These are phyloP conservation scores for Drosophila putrida DNA, from an alignment of 2,888 invertebrate genomes.

Conservation along the genomic window DNA sequence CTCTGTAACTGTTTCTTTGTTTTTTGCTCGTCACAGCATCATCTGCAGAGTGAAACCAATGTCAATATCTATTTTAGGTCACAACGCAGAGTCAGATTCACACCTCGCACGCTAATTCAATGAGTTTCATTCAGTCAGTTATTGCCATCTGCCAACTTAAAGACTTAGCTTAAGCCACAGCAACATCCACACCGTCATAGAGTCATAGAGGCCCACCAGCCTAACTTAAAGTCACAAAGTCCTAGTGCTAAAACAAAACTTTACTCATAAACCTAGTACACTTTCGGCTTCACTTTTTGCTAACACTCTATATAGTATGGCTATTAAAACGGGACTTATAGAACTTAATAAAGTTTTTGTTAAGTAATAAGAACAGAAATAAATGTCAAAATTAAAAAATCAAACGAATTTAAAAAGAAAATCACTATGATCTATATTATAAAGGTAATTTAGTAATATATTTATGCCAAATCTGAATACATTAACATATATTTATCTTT, in stretches of 20 bases:
- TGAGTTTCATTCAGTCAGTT: constrained; percentile 39
- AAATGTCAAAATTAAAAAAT: too few species aligned
- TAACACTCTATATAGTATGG: background rate
- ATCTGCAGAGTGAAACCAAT: constrained; percentile 46
- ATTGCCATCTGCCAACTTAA: constrained; percentile 34
- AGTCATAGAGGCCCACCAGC: constrained; percentile 2
- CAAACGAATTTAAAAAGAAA: too few species aligned
- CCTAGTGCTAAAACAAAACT: constrained; percentile 8
- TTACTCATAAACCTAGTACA: constrained; percentile 7
- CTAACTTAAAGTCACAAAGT: constrained; percentile 20
- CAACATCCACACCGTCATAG: background rate
- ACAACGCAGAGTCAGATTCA: constrained; percentile 55
- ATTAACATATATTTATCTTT: background rate
- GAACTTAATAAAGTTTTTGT: background rate
- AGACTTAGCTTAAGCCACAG: constrained; percentile 16
- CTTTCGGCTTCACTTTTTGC: background rate
- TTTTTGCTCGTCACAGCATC: constrained; percentile 3
- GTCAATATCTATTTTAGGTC: constrained; percentile 65
- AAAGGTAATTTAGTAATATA: background rate
- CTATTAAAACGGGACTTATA: background rate
- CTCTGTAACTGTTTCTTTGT: background rate
- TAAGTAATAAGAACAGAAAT: too few species aligned
- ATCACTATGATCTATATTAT: background rate
- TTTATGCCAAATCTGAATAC: too few species aligned
- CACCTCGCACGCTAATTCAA: constrained; percentile 58